Conservation (phyloP, 92 coral and sea anemone genomes). For the Scolanthus callimorphus region DNA sequence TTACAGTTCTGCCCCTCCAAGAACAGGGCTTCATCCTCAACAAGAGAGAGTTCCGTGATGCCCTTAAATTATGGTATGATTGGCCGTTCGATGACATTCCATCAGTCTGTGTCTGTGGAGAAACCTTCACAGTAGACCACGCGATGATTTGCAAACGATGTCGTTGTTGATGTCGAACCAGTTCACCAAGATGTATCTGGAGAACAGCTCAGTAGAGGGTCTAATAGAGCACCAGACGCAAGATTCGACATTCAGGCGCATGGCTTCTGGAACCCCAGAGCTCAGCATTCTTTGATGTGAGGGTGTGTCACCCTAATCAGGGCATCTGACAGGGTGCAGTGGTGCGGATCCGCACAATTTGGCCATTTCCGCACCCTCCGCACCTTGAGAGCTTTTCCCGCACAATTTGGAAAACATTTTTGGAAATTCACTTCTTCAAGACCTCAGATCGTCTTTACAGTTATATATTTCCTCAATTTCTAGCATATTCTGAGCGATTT, state of each 20-base stretch:
- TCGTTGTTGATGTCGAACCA: constrained; percentile 23
- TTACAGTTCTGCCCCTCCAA: constrained; percentile 28
- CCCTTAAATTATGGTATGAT: constrained; percentile 20
- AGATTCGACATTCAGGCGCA: constrained; percentile 24
- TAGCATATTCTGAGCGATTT: no score
- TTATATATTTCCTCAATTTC: no score
- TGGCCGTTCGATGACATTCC: constrained; percentile 21
- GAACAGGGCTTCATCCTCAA: constrained; percentile 24
- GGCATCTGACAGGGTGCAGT: no score
- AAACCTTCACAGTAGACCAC: constrained; percentile 12
- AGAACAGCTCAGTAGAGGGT: constrained; percentile 31
- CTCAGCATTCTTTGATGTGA: no score
- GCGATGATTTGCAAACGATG: constrained; percentile 25
- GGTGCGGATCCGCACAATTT: no score
- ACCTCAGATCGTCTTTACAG: no score
- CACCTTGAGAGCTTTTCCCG: no score
- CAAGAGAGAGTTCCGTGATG: constrained; percentile 28
- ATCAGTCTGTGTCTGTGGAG: constrained; percentile 22
- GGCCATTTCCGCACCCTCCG: no score
- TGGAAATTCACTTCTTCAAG: no score
- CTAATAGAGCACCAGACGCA: constrained; percentile 26
- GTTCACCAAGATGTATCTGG: constrained; percentile 19
- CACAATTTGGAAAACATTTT: no score
- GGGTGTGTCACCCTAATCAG: no score
- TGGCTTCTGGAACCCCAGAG: constrained; percentile 28